Evolutionary conservation across 2,888 invertebrate genomes (phyloP), one percentile per base, ranked within the genome.

Genomic region (Aleiodes leptofemur): DNA sequence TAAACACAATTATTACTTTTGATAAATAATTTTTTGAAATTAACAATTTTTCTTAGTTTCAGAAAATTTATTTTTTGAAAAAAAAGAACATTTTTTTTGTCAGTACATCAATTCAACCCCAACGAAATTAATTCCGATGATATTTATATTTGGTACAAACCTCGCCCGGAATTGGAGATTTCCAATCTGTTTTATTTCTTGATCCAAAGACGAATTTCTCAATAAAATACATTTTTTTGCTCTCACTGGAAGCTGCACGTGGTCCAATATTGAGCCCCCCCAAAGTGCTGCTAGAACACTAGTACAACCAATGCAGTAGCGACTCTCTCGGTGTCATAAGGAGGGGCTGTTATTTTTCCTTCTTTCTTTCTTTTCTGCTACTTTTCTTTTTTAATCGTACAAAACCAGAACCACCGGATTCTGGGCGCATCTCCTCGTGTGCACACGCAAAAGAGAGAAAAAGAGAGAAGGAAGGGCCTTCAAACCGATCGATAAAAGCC

Each of bases 401-500:
- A 57, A 23, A 23, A 23, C 23, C 43, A 34, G 61, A 38, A 61
- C 61, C 64, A 16, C n/a, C 23, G 48, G 64, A 64, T 64, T 64
- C 64, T 38, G 64, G 64, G 38, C 64, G 64, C 64, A 64, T 64
- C 61, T 34, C 9, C 38, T 38, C 61, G 38, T 34, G 61, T 61
- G 61, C 61, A 64, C 14, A 64, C 64, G 64, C 64, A 64, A 64
- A 64, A 59, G 43, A 64, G 48, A 14, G 16, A 55, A n/a, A 55
- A 11, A 7, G 5, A 55, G 16, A 55, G 16, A 16, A 0, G 14
- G 4, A 11, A 14, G 16, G 7, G 11, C 14, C 11, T 23, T 23
- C 14, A 16, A 43, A 64, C 71, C 76, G 77, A 77, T 76, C 79
- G 79, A 77, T 73, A 71, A 77, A 74, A 76, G 73, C 68, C 74